Percentiles rank a stretch among this genome's conserved stretches.
Conservation (phyloP, 2,113 vertebrate species). For the Cavia porcellus region DNA sequence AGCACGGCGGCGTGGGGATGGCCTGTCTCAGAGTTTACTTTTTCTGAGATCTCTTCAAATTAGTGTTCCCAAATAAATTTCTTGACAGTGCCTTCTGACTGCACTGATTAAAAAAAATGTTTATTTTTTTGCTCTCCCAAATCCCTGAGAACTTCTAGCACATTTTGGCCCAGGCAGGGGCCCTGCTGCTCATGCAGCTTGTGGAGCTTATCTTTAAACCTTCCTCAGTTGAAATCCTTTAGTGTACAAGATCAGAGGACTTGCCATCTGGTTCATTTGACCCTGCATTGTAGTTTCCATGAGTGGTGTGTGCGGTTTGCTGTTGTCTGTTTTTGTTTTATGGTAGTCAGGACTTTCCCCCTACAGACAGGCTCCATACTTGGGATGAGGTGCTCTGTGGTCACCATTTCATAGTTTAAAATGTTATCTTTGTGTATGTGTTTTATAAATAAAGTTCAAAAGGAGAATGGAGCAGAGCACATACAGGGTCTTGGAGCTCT, state of each 20-base stretch:
- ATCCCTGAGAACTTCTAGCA: not conserved
- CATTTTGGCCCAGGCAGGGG: not conserved
- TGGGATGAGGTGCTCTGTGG: not conserved
- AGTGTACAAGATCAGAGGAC: conserved; percentile 77
- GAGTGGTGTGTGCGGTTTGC: not conserved
- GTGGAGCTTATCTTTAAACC: not conserved
- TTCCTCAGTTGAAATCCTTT: conserved; percentile 77
- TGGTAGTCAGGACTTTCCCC: not conserved
- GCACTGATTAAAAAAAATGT: not conserved
- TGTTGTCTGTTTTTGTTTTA: not conserved
- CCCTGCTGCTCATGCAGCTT: not conserved
- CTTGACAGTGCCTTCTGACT: not conserved
- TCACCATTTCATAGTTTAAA: not conserved
- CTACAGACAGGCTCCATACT: not conserved
- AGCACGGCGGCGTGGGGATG: too few species aligned
- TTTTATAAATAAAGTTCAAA: conserved; percentile 1
- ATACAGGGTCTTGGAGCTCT: not conserved
- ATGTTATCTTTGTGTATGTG: not conserved
- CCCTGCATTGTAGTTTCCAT: conserved; percentile 75
- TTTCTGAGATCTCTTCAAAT: not conserved
- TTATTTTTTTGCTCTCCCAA: not conserved
- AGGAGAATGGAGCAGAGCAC: not conserved
- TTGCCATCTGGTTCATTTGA: conserved; percentile 76
- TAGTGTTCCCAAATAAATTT: not conserved
- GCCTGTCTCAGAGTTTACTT: conserved; percentile 76